Evolutionary conservation across 2,797 vertebrate species (phyloP).

Genomic region (Brachymystax lenok): DNA sequence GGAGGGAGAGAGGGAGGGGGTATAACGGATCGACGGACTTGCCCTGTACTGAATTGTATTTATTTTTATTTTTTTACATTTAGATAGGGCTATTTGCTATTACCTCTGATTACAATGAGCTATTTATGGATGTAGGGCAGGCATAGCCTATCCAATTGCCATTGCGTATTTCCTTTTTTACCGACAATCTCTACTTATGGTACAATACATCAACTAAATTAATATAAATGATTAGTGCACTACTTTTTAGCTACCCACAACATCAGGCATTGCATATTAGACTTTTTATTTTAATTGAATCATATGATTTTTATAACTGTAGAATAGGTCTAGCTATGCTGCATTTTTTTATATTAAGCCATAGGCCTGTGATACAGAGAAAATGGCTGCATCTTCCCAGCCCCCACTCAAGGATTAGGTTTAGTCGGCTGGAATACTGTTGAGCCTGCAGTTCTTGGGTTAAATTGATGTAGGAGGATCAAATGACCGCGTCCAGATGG

Average conservation of each 20-base stretch:
- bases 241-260: neutral
- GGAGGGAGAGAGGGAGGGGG: slow-evolving; percentile 7
- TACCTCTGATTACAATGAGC: neutral
- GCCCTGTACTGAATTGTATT: neutral
- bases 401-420: slow-evolving; percentile 58
- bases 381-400: slow-evolving; percentile 38
- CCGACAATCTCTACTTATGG: neutral
- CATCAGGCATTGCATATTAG: neutral
- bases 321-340: neutral
- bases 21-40: neutral
- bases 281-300: neutral
- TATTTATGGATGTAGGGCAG: neutral
- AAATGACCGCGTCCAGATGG: slow-evolving; percentile 82
- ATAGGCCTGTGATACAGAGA: slow-evolving; percentile 1
- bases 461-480: slow-evolving; percentile 72
- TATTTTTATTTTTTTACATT: neutral
- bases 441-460: slow-evolving; percentile 64
- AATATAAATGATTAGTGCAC: neutral
- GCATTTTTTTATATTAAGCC: slow-evolving; percentile 36
- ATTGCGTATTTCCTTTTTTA: neutral
- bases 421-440: slow-evolving; percentile 57
- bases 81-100: neutral
- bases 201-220: neutral
- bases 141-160: neutral
- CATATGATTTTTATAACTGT: neutral